Conservation (phyloP, 2,888 invertebrate genomes). For the Lysandra coridon region DNA sequence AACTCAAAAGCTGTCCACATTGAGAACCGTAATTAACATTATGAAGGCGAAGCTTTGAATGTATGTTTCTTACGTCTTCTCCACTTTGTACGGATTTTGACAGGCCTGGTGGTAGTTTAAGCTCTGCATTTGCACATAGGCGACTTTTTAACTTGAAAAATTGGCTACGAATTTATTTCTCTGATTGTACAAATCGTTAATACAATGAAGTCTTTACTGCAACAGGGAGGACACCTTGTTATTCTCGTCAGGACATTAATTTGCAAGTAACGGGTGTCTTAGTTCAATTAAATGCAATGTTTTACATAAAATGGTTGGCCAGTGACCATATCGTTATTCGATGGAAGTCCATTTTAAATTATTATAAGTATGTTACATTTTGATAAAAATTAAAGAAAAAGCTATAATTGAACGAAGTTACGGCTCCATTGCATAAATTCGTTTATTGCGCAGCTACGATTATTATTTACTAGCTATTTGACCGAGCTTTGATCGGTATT, state of each 20-base stretch:
- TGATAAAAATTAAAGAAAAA: too few species aligned
- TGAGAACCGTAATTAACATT: too few species aligned
- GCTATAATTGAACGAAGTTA: too few species aligned
- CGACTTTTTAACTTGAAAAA: not conserved
- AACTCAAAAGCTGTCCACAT: too few species aligned
- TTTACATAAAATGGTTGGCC: conserved; percentile 45
- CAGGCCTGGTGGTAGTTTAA: not conserved
- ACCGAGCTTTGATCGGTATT: too few species aligned
- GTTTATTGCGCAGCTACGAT: too few species aligned
- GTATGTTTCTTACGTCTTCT: not conserved
- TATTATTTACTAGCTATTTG: too few species aligned
- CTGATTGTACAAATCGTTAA: not conserved
- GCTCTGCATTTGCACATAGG: not conserved
- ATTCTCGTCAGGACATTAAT: conserved; percentile 14
- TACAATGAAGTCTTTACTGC: not conserved
- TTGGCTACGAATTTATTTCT: not conserved
- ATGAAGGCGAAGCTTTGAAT: not conserved
- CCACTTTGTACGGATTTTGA: not conserved
- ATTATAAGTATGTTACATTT: too few species aligned
- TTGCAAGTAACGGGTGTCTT: conserved; percentile 19
- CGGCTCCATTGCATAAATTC: too few species aligned
- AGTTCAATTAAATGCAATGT: conserved; percentile 21
- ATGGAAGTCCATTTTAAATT: not conserved
- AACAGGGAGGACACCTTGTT: not conserved
- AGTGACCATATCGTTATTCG: conserved; percentile 35